A percentile compares a stretch with the other conserved stretches of the same genome.
phyloP scores from a whole-genome alignment of 1,140 invertebrate species.

The Drosophila truncata region DNA sequence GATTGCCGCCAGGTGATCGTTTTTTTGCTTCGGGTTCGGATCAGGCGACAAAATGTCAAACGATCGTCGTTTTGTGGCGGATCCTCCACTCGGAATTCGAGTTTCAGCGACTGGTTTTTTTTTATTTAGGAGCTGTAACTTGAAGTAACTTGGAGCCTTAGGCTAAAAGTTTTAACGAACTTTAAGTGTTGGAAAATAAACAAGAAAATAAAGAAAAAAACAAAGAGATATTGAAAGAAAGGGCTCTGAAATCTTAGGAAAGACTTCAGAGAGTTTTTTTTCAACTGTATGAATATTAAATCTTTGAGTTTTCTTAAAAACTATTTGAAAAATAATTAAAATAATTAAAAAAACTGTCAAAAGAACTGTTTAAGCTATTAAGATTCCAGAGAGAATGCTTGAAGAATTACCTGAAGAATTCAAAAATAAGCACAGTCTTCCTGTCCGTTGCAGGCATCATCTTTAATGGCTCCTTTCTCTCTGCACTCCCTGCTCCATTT shows the following conservation, averaged over 20 bases:
- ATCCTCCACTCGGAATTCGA: slow-evolving; percentile 55
- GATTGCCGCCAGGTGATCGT: slow-evolving; percentile 23
- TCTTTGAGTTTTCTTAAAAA: neutral
- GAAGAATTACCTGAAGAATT: neutral
- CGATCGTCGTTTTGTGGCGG: slow-evolving; percentile 32
- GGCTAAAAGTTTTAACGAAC: neutral
- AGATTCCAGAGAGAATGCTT: neutral
- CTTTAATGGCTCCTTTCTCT: slow-evolving; percentile 36
- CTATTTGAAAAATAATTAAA: neutral
- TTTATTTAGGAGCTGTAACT: slow-evolving; percentile 40
- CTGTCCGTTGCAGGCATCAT: slow-evolving; percentile 28
- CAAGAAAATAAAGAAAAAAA: neutral
- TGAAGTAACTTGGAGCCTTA: neutral
- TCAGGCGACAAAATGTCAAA: slow-evolving; percentile 77
- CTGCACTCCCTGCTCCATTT: neutral
- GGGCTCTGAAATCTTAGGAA: neutral
- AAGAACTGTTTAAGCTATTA: no score
- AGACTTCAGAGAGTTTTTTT: neutral
- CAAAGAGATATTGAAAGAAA: neutral
- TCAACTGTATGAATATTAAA: no score
- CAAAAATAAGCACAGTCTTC: slow-evolving; percentile 14
- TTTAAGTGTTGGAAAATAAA: neutral
- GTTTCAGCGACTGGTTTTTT: slow-evolving; percentile 60
- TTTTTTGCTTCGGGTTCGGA: slow-evolving; percentile 7
- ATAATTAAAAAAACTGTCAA: neutral